phyloP scores from a whole-genome alignment of 2,113 vertebrate genomes.

The Aspiorhynchus laticeps region DNA sequence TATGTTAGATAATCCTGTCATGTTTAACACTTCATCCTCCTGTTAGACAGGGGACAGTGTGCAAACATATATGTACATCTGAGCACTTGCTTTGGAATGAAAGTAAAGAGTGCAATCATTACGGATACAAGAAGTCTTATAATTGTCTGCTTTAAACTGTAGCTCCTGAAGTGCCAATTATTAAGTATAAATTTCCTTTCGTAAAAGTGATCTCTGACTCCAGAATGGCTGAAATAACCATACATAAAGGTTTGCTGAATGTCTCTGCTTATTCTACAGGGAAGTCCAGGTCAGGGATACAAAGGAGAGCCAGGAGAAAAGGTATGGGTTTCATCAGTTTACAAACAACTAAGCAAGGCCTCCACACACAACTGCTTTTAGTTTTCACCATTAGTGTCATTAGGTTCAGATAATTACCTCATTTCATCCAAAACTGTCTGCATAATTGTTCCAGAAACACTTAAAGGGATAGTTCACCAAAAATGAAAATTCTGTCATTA shows the following conservation, averaged over 20 bases:
- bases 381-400: background rate
- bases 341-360: background rate
- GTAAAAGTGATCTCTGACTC: background rate
- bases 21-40: background rate
- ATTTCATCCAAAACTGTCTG: background rate
- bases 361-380: background rate
- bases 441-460: background rate
- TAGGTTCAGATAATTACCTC: background rate
- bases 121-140: background rate
- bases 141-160: background rate
- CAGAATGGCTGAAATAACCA: background rate
- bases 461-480: background rate
- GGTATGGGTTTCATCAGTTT: constrained; percentile 38
- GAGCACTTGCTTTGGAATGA: background rate
- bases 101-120: background rate
- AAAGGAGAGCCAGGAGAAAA: constrained; percentile 56
- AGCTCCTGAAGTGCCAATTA: background rate
- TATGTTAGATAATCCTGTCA: background rate
- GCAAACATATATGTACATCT: background rate
- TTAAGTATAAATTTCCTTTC: background rate
- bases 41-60: constrained; percentile 25
- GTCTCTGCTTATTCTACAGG: constrained; percentile 47
- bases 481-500: too few species aligned
- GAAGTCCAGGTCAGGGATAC: constrained; percentile 52
- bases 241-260: background rate